phyloP scores from a whole-genome alignment of 2,888 invertebrate genomes.

The Macrosoma leucophasiata region DNA sequence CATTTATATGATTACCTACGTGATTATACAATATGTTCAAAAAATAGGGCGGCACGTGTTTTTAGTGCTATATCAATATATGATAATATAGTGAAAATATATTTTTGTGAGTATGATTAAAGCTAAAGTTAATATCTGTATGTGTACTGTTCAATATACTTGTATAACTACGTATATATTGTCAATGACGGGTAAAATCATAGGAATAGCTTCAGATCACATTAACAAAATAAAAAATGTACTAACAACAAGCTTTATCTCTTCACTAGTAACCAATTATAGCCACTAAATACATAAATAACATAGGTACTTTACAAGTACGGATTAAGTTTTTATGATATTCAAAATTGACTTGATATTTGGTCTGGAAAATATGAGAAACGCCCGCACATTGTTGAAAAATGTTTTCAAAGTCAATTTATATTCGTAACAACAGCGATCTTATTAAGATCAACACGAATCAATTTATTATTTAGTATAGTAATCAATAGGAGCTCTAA shows the following conservation, averaged over 20 bases:
- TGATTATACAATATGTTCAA: conserved; percentile 48
- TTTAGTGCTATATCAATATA: conserved; percentile 67
- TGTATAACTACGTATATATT: conserved; percentile 38
- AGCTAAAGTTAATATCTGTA: conserved; percentile 42
- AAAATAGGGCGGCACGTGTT: conserved; percentile 67
- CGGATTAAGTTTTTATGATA: conserved; percentile 48
- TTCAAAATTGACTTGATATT: conserved; percentile 69
- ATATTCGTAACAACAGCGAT: conserved; percentile 13
- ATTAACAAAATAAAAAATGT: conserved; percentile 64
- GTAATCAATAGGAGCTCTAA: conserved; percentile 30
- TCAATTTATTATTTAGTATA: no score
- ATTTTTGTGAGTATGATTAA: conserved; percentile 52
- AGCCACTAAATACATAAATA: conserved; percentile 51
- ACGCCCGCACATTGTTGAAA: conserved; percentile 35
- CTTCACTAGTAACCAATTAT: conserved; percentile 41
- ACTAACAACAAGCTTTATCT: conserved; percentile 52
- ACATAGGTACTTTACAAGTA: conserved; percentile 53
- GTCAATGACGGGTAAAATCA: conserved; percentile 26
- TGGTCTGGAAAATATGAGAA: conserved; percentile 54
- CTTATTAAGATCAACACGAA: conserved; percentile 14
- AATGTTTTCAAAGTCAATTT: no score
- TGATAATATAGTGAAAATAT: conserved; percentile 47
- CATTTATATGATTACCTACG: no score
- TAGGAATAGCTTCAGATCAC: conserved; percentile 62
- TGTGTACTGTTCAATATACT: conserved; percentile 27